Percentiles rank a stretch among this genome's conserved stretches.
Evolutionary conservation across 1,140 invertebrate genomes (phyloP).

Genomic region (Megalopta genalis): DNA sequence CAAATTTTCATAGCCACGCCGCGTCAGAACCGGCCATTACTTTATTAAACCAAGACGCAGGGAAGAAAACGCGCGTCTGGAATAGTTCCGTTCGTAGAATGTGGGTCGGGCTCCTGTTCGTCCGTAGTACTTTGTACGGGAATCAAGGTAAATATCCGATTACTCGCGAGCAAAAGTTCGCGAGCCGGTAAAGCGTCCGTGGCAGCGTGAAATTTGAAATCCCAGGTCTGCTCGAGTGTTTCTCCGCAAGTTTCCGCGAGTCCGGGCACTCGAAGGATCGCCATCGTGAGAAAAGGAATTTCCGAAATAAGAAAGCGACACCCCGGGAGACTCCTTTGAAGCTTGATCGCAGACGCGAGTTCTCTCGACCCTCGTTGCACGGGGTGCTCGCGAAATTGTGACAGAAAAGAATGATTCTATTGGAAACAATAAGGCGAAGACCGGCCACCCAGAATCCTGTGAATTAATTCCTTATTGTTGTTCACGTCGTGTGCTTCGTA

Average conservation of each 20-base stretch:
- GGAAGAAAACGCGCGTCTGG: background rate
- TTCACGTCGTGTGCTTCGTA: too few species aligned
- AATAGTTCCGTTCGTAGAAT: background rate
- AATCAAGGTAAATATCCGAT: constrained; percentile 29
- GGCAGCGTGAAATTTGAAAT: constrained; percentile 16
- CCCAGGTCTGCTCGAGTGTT: background rate
- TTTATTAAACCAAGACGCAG: background rate
- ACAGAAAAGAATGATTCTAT: too few species aligned
- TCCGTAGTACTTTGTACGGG: background rate
- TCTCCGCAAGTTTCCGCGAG: background rate
- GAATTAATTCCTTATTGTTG: too few species aligned
- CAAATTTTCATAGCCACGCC: too few species aligned
- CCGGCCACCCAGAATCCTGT: too few species aligned
- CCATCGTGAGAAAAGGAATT: background rate
- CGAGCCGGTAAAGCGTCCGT: background rate
- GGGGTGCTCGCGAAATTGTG: too few species aligned
- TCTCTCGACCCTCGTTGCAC: background rate
- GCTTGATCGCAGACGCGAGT: background rate
- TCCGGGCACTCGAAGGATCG: background rate
- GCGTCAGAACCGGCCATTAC: background rate
- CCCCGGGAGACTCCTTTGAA: background rate
- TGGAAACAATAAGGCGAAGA: too few species aligned
- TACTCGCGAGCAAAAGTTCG: background rate
- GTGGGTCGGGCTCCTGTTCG: background rate
- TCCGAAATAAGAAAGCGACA: background rate